Evolutionary conservation across 1,140 invertebrate species (phyloP).

Genomic region (Diorhabda sublineata): DNA sequence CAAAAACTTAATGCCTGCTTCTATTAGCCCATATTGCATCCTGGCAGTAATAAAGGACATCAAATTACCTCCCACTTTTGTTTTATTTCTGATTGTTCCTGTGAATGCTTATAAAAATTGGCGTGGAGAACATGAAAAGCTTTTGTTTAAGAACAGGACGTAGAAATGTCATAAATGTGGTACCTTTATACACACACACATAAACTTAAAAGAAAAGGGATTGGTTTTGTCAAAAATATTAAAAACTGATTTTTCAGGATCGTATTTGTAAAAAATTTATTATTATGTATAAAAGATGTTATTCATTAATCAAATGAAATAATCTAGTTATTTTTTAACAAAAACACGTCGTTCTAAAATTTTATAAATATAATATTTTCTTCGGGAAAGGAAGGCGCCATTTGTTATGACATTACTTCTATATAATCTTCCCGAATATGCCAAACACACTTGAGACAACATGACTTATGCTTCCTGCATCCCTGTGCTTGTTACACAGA

Average conservation of each 20-base stretch:
- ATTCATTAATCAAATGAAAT: too few species aligned
- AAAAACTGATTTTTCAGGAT: too few species aligned
- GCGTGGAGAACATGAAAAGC: neutral
- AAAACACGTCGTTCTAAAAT: too few species aligned
- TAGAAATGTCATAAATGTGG: slow-evolving; percentile 2
- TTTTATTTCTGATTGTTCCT: neutral
- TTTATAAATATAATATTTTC: too few species aligned
- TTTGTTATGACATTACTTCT: too few species aligned
- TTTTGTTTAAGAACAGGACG: neutral
- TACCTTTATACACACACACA: neutral
- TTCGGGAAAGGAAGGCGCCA: too few species aligned
- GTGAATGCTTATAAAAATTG: neutral
- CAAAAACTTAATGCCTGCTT: neutral
- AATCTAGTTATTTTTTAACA: too few species aligned
- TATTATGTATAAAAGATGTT: too few species aligned
- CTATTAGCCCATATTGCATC: slow-evolving; percentile 1
- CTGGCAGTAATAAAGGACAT: neutral
- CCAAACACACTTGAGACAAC: neutral
- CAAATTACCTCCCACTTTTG: neutral
- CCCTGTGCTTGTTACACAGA: neutral
- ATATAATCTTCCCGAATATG: neutral
- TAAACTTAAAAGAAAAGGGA: too few species aligned
- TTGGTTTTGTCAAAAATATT: too few species aligned
- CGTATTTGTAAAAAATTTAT: too few species aligned
- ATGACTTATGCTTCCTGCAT: slow-evolving; percentile 8